Evolutionary conservation across 2,797 vertebrate genomes (phyloP), one percentile per base, ranked within the genome.

Genomic region (Onychomys arenicola): DNA sequence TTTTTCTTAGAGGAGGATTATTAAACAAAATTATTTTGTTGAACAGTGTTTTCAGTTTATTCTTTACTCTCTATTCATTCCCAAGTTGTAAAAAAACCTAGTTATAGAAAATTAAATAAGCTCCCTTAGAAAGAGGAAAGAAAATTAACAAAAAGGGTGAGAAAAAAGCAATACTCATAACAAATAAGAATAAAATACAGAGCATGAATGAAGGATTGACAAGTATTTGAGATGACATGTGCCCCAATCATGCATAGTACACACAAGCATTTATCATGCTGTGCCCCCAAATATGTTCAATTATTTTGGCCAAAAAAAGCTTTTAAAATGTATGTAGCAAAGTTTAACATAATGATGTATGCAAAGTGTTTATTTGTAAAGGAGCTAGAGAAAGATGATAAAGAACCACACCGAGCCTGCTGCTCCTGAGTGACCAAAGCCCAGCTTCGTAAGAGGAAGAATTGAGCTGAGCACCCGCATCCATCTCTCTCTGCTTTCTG

Each of bases 1-100:
- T 1, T 37, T 76, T 52, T 25, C 14, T 75, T n/a, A 27, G 57
- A 46, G 12, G 19, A 94, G 5, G 6, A 3, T 87, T 93, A 13
- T n/a, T 49, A 40, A 8, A 17, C 17, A 29, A 57, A 71, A 76
- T 76, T 46, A 63, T 37, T 71, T 67, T 76, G 57, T 34, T 49
- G 43, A 73, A 23, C 59, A 63, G 19, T 21, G 40, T 83, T 88
- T 96, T 71, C 23, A 76, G 29, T 76, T 29, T 75, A 76, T 43
- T 3, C 87, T 94, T 89, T 71, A 76, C 16, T 43, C 3, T 8
- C 65, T 73, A 73, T 93, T 90, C 69, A 71, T 71, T 90, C 40
- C 82, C 65, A 73, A 57, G 27, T 71, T 92, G 13, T 71, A 43
- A 65, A 57, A 37, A 46, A 46, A 57, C 14, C 32, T 80, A 55